These are phyloP conservation scores for Poeciliopsis turrubarensis DNA, from an alignment of 2,113 vertebrate species.

Conservation along the genomic window DNA sequence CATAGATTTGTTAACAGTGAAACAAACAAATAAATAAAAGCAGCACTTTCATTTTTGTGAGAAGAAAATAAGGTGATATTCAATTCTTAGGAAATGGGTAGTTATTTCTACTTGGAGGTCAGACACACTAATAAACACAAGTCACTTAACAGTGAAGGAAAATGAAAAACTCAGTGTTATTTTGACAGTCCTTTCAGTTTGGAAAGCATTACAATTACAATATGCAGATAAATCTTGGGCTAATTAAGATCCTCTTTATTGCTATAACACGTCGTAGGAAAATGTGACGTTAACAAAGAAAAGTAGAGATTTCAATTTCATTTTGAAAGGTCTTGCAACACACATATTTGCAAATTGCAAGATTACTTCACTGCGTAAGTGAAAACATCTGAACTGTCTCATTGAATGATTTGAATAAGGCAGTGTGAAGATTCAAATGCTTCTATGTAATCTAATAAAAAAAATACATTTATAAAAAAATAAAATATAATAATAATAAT, in stretches of 20 bases:
- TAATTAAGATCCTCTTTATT: neutral
- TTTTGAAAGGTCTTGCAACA: neutral
- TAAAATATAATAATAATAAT: too few relatives aligned
- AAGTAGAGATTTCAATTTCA: neutral
- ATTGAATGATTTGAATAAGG: too few relatives aligned
- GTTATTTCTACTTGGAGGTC: too few relatives aligned
- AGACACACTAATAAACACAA: too few relatives aligned
- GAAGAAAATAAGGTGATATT: neutral
- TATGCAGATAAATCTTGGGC: neutral
- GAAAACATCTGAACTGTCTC: neutral
- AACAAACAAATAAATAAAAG: neutral
- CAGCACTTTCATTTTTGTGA: too few relatives aligned
- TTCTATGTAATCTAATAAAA: neutral
- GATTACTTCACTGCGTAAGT: neutral
- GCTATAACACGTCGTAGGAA: neutral
- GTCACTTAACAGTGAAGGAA: too few relatives aligned
- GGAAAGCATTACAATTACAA: neutral
- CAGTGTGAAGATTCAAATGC: neutral
- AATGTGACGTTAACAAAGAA: neutral
- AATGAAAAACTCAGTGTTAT: neutral
- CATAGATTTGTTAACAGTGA: neutral
- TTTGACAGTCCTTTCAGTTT: neutral
- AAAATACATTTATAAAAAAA: too few relatives aligned
- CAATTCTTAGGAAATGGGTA: neutral
- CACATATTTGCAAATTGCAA: neutral